Base-by-base conservation (phyloP, 2,888 invertebrate species). In the Salticus scenicus region DNA sequence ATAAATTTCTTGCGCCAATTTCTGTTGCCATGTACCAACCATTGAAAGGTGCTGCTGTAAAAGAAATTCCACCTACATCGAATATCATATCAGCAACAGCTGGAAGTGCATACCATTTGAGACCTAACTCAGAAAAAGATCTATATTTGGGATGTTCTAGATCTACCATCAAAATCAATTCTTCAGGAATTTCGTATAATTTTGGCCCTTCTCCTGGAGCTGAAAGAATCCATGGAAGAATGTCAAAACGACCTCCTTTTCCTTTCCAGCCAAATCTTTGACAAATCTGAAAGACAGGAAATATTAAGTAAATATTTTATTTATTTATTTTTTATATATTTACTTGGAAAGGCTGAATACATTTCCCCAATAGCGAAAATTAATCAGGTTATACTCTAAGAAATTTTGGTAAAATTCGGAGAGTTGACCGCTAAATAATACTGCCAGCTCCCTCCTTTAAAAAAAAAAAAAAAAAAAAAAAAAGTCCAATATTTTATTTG, bases 251-350 rank as follows among this genome's bases (percentile, higher is more conserved):
- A 0, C 95, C 94, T 57, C 94, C 94, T 73, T 95, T 94, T 10
- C 94, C 94, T 91, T 95, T 95, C 98, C 98, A 98, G 0, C 98
- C 98, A 88, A 98, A 92, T 90, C 96, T 96, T 89, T 94, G 92
- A 91, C 98, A 90, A 27, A 91, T 74, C 90, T 91, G 86, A 2
- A 87, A 88, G 14, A 28, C n/a, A n/a, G n/a, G n/a, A n/a, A n/a
- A n/a, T n/a, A n/a, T n/a, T n/a, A n/a, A n/a, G n/a, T n/a, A n/a
- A n/a, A n/a, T n/a, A n/a, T n/a, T n/a, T n/a, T n/a, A n/a, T n/a
- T n/a, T n/a, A n/a, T 47, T 14, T 1, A 5, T n/a, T 42, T 8
- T n/a, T 12, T 27, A 10, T 7, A 41, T 70, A 27, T 20, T 14
- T 33, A 0, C 10, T 7, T 7, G 10, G 33, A 33, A 17, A 20